These are phyloP conservation scores for Lucifuga dentata DNA, from an alignment of 2,113 vertebrate species.

Conservation along the genomic window DNA sequence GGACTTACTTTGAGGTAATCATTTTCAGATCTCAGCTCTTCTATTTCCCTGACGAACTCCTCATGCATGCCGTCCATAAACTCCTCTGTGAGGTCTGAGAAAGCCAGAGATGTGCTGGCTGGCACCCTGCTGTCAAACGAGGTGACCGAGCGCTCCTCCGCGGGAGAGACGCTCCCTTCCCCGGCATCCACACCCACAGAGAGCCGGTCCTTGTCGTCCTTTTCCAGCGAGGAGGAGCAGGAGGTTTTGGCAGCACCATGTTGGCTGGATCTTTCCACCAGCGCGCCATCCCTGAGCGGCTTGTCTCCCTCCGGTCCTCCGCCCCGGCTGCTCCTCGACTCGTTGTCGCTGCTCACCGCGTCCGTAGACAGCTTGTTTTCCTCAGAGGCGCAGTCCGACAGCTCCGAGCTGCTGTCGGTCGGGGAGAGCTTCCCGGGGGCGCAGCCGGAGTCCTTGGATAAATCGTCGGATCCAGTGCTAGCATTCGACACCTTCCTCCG, in stretches of 20 bases:
- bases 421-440: conserved; percentile 84
- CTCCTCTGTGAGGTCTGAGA: conserved; percentile 98
- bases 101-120: conserved; percentile 93
- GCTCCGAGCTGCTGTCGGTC: conserved; percentile 94
- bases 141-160: conserved; percentile 87
- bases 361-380: conserved; percentile 89
- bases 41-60: conserved; percentile 91
- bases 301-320: conserved; percentile 69
- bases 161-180: conserved; percentile 82
- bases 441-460: conserved; percentile 83
- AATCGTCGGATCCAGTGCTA: conserved; percentile 79
- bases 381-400: conserved; percentile 93
- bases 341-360: conserved; percentile 86
- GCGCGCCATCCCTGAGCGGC: conserved; percentile 51
- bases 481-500: conserved; percentile 83
- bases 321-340: conserved; percentile 83
- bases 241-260: conserved; percentile 42
- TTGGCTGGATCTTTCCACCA: conserved; percentile 29
- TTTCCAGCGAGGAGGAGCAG: conserved; percentile 67
- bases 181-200: conserved; percentile 70
- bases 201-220: conserved; percentile 78
- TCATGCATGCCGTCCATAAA: conserved; percentile 90
- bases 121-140: conserved; percentile 92
- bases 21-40: conserved; percentile 96
- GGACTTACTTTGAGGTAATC: conserved; percentile 96